Percentiles rank a stretch among this genome's conserved stretches.
Conservation (phyloP, 2,113 vertebrate species). For the Chlorocebus sabaeus region DNA sequence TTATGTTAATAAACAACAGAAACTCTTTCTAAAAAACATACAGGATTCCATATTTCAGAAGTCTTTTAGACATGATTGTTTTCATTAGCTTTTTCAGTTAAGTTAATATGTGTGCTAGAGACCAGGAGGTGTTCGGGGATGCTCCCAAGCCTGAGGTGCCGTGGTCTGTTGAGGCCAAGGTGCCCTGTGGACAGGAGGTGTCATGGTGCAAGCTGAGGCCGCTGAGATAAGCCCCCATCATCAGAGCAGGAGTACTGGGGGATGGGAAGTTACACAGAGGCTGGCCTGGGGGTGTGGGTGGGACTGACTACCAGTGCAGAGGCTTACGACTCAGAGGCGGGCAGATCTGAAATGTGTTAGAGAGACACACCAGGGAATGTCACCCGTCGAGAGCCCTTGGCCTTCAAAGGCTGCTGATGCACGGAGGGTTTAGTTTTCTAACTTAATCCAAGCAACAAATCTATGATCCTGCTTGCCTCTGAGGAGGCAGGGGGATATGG, state of each 20-base stretch:
- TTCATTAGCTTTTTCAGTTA: neutral
- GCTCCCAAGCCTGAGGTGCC: neutral
- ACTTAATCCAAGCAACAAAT: neutral
- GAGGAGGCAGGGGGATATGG: fast-evolving
- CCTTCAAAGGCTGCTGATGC: neutral
- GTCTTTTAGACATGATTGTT: neutral
- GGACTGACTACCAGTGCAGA: neutral
- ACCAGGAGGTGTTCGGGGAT: no score
- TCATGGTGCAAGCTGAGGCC: neutral
- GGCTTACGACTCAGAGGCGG: neutral
- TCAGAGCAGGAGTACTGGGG: neutral
- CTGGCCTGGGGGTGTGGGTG: fast-evolving
- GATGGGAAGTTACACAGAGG: neutral
- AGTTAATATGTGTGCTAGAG: neutral
- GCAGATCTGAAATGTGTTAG: neutral
- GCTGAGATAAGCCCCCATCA: no score
- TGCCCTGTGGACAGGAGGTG: neutral
- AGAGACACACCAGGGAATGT: neutral
- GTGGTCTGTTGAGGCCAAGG: neutral
- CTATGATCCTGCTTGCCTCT: neutral
- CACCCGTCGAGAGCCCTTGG: neutral
- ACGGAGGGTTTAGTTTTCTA: neutral
- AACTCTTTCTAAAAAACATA: neutral
- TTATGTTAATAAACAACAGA: neutral
- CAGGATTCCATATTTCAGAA: neutral